These are phyloP conservation scores for Plutomurus gul DNA, from an alignment of 1,140 invertebrate genomes.

Conservation along the genomic window DNA sequence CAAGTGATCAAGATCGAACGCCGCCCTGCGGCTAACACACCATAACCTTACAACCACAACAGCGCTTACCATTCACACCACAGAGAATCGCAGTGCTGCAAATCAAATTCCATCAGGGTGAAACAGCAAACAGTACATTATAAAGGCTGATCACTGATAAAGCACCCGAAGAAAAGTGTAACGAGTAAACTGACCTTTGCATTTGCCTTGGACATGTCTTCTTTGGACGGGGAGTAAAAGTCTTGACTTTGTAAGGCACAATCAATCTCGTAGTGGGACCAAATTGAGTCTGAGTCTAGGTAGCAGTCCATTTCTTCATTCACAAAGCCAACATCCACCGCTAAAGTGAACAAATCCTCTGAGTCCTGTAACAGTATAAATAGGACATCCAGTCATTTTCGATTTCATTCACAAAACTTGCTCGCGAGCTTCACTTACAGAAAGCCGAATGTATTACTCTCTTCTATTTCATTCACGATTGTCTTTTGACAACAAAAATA, in stretches of 20 bases:
- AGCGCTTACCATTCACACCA: too few relatives aligned
- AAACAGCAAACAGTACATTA: background rate
- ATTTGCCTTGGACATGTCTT: constrained; percentile 34
- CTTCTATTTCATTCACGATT: too few relatives aligned
- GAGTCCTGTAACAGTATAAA: constrained; percentile 33
- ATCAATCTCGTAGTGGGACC: constrained; percentile 50
- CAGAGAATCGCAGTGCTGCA: too few relatives aligned
- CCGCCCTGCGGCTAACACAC: too few relatives aligned
- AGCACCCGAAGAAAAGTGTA: background rate
- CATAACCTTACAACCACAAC: too few relatives aligned
- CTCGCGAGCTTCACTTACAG: background rate
- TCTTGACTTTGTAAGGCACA: constrained; percentile 53
- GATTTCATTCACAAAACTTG: constrained; percentile 26
- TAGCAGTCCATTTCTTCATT: constrained; percentile 50
- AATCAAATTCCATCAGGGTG: too few relatives aligned
- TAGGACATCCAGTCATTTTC: constrained; percentile 18
- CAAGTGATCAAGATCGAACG: too few relatives aligned
- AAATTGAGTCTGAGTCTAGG: constrained; percentile 47
- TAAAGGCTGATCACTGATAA: background rate
- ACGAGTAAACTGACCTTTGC: constrained; percentile 41
- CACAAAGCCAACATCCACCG: constrained; percentile 41
- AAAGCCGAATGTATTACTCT: too few relatives aligned
- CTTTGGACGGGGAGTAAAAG: constrained; percentile 46
- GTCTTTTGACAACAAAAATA: too few relatives aligned
- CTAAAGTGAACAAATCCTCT: constrained; percentile 28